These are phyloP conservation scores for Cyphomyrus discorhynchus DNA, from an alignment of 2,113 vertebrate genomes.

Conservation along the genomic window DNA sequence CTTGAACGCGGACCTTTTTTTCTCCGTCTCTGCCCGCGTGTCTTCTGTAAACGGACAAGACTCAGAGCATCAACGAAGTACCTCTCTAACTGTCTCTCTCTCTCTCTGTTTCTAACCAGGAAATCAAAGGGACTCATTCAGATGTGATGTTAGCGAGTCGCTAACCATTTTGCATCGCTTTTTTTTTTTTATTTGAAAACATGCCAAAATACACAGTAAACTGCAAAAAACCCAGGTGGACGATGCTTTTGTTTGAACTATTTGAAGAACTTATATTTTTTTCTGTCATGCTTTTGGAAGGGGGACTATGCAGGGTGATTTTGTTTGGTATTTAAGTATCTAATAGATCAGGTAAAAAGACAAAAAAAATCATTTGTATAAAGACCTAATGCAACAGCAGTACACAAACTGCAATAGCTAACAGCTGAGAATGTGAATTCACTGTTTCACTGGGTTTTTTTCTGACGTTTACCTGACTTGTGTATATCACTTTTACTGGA, in stretches of 20 bases:
- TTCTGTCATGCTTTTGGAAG: background rate
- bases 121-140: background rate
- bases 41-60: conserved; percentile 2
- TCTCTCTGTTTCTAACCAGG: background rate
- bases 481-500: background rate
- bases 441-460: background rate
- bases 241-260: background rate
- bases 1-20: background rate
- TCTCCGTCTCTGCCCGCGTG: background rate
- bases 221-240: background rate
- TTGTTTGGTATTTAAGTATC: conserved; percentile 15
- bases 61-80: conserved; percentile 14
- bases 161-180: background rate
- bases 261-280: background rate
- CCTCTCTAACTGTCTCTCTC: background rate
- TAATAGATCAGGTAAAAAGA: conserved; percentile 12
- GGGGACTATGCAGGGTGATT: background rate
- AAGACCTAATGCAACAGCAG: background rate
- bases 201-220: conserved; percentile 9
- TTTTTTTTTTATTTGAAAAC: background rate
- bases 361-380: background rate
- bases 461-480: background rate
- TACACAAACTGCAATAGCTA: background rate
- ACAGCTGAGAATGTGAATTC: background rate
- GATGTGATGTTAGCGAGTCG: background rate